Percentiles rank a stretch among this genome's conserved stretches.
Conservation (phyloP, 2,888 invertebrate species). For the Nysson spinosus region DNA sequence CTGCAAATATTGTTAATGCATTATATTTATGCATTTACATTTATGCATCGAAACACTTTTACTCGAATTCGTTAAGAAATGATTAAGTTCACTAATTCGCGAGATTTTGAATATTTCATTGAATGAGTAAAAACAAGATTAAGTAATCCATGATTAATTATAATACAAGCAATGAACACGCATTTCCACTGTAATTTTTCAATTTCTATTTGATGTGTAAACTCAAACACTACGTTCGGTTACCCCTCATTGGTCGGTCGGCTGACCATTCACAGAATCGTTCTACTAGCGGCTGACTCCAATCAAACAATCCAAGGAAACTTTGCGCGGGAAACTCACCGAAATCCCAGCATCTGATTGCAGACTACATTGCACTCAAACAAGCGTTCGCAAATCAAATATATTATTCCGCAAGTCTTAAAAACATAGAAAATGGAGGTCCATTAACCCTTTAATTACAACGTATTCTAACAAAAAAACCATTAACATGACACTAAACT, state of each 20-base stretch:
- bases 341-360: conserved; percentile 27
- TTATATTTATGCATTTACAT: too few species aligned
- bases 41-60: too few species aligned
- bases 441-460: too few species aligned
- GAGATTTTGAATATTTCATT: too few species aligned
- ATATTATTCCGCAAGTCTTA: too few species aligned
- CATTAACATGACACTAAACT: too few species aligned
- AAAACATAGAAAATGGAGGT: too few species aligned
- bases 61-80: too few species aligned
- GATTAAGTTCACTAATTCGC: too few species aligned
- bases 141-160: not conserved
- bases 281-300: conserved; percentile 55
- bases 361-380: not conserved
- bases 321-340: conserved; percentile 35
- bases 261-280: conserved; percentile 60
- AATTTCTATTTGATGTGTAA: conserved; percentile 10
- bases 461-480: too few species aligned
- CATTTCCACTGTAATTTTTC: not conserved
- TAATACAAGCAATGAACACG: not conserved
- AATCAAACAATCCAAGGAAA: conserved; percentile 37
- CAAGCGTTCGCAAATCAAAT: too few species aligned
- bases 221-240: conserved; percentile 36
- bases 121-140: not conserved
- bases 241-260: conserved; percentile 31
- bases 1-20: too few species aligned